These are phyloP conservation scores for Notamacropus eugenii DNA, from an alignment of 2,797 vertebrate genomes.

Conservation along the genomic window DNA sequence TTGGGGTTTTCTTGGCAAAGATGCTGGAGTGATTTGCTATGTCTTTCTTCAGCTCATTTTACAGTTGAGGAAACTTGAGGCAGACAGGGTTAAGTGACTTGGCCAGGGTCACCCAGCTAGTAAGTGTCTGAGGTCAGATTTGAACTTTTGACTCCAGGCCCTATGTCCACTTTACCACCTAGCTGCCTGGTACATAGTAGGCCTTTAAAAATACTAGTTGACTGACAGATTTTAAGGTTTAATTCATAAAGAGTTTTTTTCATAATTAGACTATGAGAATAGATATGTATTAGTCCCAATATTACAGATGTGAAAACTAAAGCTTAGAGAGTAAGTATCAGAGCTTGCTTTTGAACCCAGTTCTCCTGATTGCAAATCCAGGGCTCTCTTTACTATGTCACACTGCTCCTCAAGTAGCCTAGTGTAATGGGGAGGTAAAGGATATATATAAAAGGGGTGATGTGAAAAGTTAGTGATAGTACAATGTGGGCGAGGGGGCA, in stretches of 20 bases:
- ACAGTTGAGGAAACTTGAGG: background rate
- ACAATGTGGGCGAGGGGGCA: background rate
- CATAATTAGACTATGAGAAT: background rate
- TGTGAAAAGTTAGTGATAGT: background rate
- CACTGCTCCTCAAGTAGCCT: background rate
- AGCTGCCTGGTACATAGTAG: background rate
- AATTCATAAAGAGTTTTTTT: background rate
- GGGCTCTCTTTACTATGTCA: background rate
- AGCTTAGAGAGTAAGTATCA: background rate
- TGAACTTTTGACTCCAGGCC: background rate
- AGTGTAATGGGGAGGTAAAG: background rate
- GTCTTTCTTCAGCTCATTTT: background rate
- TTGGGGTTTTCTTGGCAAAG: background rate
- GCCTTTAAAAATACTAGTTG: background rate
- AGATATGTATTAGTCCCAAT: background rate
- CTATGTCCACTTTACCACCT: background rate
- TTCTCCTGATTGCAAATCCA: background rate
- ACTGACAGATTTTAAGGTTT: background rate
- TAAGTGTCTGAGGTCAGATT: background rate
- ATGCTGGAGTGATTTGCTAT: background rate
- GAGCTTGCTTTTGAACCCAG: background rate
- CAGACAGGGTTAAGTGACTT: background rate
- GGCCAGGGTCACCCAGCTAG: background rate
- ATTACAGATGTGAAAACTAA: background rate
- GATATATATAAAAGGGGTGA: background rate